Percentiles rank a stretch among this genome's conserved stretches.
Conservation (phyloP, 2,888 invertebrate genomes). For the Andricus curvator region DNA sequence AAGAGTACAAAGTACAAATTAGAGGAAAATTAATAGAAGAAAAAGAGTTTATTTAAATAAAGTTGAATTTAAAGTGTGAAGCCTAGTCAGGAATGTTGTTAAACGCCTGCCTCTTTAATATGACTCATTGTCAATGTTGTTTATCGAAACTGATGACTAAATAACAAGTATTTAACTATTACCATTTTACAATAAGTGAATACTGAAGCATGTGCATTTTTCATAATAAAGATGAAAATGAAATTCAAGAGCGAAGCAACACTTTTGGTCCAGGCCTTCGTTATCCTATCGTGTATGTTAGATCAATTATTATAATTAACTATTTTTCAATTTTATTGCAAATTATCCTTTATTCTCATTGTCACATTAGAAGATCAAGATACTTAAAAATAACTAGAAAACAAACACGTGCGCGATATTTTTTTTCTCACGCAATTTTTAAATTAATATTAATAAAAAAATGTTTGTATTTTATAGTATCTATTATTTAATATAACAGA, state of each 20-base stretch:
- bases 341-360: neutral
- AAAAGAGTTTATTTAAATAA: neutral
- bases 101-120: neutral
- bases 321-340: neutral
- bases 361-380: neutral
- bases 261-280: neutral
- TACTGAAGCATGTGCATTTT: slow-evolving; percentile 17
- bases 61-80: neutral
- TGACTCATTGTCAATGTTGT: slow-evolving; percentile 22
- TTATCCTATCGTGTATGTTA: slow-evolving; percentile 13
- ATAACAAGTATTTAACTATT: neutral
- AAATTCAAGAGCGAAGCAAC: neutral
- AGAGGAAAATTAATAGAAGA: neutral
- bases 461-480: too few species aligned
- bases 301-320: neutral
- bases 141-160: slow-evolving; percentile 19
- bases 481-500: too few species aligned
- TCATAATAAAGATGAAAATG: slow-evolving; percentile 6
- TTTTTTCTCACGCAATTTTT: too few species aligned
- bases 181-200: neutral
- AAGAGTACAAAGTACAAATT: neutral
- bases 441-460: too few species aligned
- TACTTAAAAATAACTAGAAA: neutral
- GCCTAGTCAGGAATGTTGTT: slow-evolving; percentile 15
- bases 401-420: too few species aligned